phyloP scores from a whole-genome alignment of 2,888 invertebrate genomes.

The Leptinotarsa rubiginosa region DNA sequence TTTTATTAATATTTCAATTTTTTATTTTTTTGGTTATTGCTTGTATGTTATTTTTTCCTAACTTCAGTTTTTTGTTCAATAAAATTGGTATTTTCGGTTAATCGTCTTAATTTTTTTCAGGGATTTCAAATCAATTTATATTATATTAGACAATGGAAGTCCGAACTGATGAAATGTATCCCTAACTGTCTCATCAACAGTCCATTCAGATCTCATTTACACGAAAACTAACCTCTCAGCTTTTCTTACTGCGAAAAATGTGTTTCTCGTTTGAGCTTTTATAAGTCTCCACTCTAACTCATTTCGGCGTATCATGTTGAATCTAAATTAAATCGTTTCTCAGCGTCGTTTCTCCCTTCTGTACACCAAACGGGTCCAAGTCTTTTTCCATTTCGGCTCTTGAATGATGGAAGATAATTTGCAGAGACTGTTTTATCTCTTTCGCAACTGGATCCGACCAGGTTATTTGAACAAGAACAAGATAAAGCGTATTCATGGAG shows the following conservation, averaged over 20 bases:
- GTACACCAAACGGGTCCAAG: constrained; percentile 1
- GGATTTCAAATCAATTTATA: too few relatives aligned
- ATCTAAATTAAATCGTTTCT: constrained; percentile 14
- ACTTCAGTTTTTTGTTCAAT: too few relatives aligned
- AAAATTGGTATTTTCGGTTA: too few relatives aligned
- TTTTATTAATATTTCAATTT: too few relatives aligned
- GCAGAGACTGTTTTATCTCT: constrained; percentile 7
- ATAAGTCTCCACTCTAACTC: neutral
- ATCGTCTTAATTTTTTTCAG: too few relatives aligned
- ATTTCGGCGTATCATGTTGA: constrained; percentile 11
- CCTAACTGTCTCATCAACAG: neutral
- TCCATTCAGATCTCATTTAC: neutral
- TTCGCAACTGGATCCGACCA: neutral
- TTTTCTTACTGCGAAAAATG: neutral
- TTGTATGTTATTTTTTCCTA: too few relatives aligned
- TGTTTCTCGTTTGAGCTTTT: neutral
- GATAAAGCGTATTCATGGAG: neutral
- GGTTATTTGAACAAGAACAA: constrained; percentile 6
- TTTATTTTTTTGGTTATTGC: too few relatives aligned
- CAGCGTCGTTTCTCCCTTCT: constrained; percentile 2
- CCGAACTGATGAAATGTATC: too few relatives aligned
- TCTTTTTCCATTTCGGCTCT: constrained; percentile 14
- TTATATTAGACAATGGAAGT: too few relatives aligned
- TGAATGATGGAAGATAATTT: constrained; percentile 15
- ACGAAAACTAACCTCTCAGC: neutral